phyloP scores from a whole-genome alignment of 2,113 vertebrate species.

The cattle (Bos taurus) region DNA sequence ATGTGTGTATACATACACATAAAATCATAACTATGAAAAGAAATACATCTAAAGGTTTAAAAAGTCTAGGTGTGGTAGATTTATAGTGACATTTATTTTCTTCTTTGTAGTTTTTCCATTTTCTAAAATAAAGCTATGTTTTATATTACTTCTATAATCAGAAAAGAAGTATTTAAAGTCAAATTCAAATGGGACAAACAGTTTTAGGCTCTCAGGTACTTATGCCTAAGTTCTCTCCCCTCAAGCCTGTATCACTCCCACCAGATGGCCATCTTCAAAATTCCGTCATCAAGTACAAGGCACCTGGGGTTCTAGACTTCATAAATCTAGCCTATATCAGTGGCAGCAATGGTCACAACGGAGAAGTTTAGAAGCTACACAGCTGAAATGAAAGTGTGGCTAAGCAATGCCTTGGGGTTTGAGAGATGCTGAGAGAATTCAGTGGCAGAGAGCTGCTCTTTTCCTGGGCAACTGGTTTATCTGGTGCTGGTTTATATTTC shows the following conservation, averaged over 20 bases:
- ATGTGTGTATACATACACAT: background rate
- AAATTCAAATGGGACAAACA: background rate
- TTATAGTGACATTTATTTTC: background rate
- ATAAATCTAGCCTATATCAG: background rate
- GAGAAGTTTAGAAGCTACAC: background rate
- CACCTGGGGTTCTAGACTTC: background rate
- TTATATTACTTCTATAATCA: background rate
- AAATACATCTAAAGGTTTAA: background rate
- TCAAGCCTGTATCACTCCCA: background rate
- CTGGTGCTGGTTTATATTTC: background rate
- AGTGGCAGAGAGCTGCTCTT: background rate
- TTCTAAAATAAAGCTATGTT: background rate
- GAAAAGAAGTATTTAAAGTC: slow-evolving; percentile 21
- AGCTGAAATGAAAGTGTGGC: background rate
- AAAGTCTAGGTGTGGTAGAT: background rate
- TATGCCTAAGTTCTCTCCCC: background rate
- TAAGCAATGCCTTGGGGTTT: background rate
- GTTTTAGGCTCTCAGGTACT: background rate
- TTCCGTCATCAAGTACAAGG: background rate
- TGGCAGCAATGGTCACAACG: background rate
- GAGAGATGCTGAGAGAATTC: background rate
- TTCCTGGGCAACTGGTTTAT: background rate
- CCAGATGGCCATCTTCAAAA: background rate
- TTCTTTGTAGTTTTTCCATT: background rate
- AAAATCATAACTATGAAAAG: background rate